phyloP scores from a whole-genome alignment of 2,113 vertebrate species.

The Marmota flaviventris region DNA sequence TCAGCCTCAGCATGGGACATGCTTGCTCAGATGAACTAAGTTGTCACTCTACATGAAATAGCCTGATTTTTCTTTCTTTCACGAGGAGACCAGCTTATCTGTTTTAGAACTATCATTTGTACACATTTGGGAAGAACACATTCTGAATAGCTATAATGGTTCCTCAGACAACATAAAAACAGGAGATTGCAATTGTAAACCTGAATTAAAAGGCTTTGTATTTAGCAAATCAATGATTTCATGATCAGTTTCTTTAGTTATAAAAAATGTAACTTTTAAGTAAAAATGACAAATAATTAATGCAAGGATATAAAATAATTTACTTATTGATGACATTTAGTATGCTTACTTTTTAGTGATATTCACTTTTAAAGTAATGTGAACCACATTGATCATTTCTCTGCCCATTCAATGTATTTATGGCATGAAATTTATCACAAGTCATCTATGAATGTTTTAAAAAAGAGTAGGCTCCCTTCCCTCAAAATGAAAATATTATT shows the following conservation, averaged over 20 bases:
- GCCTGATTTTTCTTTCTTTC: neutral
- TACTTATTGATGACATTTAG: neutral
- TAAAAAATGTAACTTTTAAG: neutral
- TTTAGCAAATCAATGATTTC: neutral
- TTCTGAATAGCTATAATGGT: neutral
- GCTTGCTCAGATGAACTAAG: conserved; percentile 5
- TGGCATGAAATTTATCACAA: conserved; percentile 1
- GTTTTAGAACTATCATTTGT: neutral
- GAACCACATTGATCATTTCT: neutral
- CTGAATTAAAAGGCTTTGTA: neutral
- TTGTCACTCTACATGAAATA: neutral
- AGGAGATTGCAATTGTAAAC: neutral
- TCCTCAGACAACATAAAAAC: neutral
- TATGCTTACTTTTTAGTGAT: neutral
- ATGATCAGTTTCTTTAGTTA: neutral
- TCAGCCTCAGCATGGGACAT: conserved; percentile 31
- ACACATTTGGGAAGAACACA: neutral
- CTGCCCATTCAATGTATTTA: neutral
- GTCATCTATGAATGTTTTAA: conserved; percentile 32
- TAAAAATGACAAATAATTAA: conserved; percentile 11
- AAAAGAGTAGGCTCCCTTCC: neutral
- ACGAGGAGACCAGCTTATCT: neutral
- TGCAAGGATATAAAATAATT: neutral
- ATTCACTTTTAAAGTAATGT: conserved; percentile 13
- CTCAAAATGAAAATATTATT: conserved; percentile 3